These are phyloP conservation scores for Tethya wilhelma DNA, from an alignment of 37 sponge, comb jelly and placozoan species.

Conservation along the genomic window DNA sequence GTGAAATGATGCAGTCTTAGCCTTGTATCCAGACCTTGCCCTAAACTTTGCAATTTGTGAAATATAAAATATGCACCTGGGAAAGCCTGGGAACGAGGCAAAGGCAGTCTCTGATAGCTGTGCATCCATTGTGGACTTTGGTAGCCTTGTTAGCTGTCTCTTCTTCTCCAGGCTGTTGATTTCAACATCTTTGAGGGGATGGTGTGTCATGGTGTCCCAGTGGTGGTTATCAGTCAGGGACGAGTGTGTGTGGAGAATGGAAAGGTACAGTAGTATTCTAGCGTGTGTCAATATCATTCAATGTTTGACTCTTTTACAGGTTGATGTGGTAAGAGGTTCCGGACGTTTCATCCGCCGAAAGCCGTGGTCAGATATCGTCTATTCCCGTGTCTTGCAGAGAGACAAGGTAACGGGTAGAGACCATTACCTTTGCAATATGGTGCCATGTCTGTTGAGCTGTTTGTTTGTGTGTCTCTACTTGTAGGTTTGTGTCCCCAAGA, in stretches of 20 bases:
- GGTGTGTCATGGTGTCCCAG: slow-evolving; percentile 85
- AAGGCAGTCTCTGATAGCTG: neutral
- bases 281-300: too few species aligned
- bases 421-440: too few species aligned
- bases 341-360: slow-evolving; percentile 90
- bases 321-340: slow-evolving; percentile 81
- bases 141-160: neutral
- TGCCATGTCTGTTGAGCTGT: neutral
- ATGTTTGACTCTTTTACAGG: slow-evolving; percentile 37
- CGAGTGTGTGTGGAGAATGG: slow-evolving; percentile 84
- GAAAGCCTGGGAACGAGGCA: too few species aligned
- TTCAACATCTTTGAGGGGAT: slow-evolving; percentile 94
- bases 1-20: too few species aligned
- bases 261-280: slow-evolving; percentile 65
- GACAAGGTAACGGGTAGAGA: slow-evolving; percentile 60
- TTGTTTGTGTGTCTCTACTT: neutral
- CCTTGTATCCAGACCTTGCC: too few species aligned
- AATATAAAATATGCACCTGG: too few species aligned
- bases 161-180: slow-evolving; percentile 74
- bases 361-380: slow-evolving; percentile 63
- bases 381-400: slow-evolving; percentile 77
- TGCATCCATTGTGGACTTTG: neutral
- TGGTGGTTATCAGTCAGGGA: slow-evolving; percentile 82
- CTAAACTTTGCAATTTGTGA: too few species aligned
- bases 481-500: slow-evolving; percentile 70